Evolutionary conservation across 2,113 vertebrate genomes (phyloP), one percentile per base, ranked within the genome.

Genomic region (Pristiophorus japonicus): DNA sequence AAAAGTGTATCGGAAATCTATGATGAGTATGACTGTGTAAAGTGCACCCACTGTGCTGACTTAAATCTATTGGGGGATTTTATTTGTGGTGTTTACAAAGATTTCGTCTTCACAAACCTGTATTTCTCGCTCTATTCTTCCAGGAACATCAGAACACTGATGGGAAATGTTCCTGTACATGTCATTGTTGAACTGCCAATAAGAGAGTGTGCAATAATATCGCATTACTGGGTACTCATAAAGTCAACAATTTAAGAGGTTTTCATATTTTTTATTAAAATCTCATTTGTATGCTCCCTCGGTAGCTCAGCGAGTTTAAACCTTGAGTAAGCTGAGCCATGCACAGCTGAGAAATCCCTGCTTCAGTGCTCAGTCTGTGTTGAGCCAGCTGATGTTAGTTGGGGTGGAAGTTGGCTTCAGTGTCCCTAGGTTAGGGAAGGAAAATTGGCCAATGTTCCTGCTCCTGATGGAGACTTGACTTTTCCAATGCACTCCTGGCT

Each of bases 1-100:
- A 16, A 45, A 65, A 92, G 90, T 63, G 90, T 63, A 92, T 65
- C 24, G 59, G 90, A 45, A 94, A 92, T 65, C 90, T 67, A 67
- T 42, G 62, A 42, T 42, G 63, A 66, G 10, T 42, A 45, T n/a
- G 87, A 27, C 30, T 34, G 87, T 59, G 55, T 90, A 90, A 90
- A 90, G 87, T 90, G 87, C 51, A 67, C 62, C 38, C 12, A 66
- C 38, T 38, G n/a, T 94, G 91, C 65, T 67, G 91, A 67, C 91
- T 27, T 94, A 45, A 20, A 12, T 94, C 4, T 94, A 65, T 27
- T 7, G 20, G 91, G 62, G n/a, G n/a, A 24, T 94, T 66, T 66
- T 42, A 94, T 27, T 94, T 67, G 6, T 67, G 63, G 63, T 65
- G 38, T 94, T 66, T 94, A 94, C 91, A 94, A 66, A 38, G 62